Percentiles rank a stretch among this genome's conserved stretches.
These are phyloP conservation scores for Acromyrmex heyeri DNA, from an alignment of 1,140 invertebrate species.

Conservation along the genomic window DNA sequence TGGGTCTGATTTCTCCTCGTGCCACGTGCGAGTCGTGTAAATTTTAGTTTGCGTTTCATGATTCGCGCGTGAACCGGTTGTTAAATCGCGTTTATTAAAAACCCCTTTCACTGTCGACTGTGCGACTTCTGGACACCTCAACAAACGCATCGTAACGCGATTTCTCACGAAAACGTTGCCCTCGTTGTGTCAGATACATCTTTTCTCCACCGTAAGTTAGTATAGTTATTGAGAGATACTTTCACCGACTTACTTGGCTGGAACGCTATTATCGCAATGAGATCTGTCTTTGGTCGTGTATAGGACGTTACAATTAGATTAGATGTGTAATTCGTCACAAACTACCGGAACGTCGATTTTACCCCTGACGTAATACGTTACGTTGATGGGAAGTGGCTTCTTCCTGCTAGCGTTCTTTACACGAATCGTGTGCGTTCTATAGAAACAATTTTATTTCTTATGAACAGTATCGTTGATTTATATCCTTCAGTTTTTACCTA, in stretches of 20 bases:
- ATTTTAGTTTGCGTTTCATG: not conserved
- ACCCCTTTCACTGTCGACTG: slow-evolving; percentile 3
- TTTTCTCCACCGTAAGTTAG: not conserved
- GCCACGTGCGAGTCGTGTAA: not conserved
- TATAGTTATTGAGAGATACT: slow-evolving; percentile 53
- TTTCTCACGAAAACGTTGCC: slow-evolving; percentile 61
- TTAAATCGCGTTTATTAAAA: slow-evolving; percentile 9
- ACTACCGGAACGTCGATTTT: slow-evolving; percentile 54
- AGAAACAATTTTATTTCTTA: not conserved
- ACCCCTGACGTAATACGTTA: slow-evolving; percentile 12
- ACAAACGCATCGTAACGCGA: not conserved
- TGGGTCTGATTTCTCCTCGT: slow-evolving; percentile 28
- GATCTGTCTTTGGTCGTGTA: slow-evolving; percentile 48
- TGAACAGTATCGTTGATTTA: not conserved
- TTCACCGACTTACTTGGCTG: slow-evolving; percentile 56
- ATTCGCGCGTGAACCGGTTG: not conserved
- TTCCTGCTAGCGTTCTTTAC: not conserved
- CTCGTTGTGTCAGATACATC: not conserved
- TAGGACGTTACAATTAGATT: slow-evolving; percentile 68
- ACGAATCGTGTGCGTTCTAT: not conserved
- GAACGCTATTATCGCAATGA: slow-evolving; percentile 53
- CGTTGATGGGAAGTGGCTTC: slow-evolving; percentile 8
- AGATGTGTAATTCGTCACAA: slow-evolving; percentile 51
- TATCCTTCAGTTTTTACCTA: not conserved
- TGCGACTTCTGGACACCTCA: not conserved